These are phyloP conservation scores for Hycleus cichorii DNA, from an alignment of 1,140 invertebrate species.

Conservation along the genomic window DNA sequence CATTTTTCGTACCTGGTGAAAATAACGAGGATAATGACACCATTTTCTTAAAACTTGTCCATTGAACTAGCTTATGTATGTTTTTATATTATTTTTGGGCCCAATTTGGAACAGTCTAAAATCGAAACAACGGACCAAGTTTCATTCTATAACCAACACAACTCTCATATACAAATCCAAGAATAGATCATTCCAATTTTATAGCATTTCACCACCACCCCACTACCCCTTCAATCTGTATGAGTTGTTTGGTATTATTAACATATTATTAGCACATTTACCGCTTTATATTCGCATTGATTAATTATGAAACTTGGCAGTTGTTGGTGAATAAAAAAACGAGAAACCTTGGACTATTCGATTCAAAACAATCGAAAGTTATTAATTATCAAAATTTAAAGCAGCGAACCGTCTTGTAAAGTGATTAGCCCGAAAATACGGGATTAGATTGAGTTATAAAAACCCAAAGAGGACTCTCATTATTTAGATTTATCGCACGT, in stretches of 20 bases:
- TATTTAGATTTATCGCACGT: conserved; percentile 27
- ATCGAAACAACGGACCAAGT: conserved; percentile 9
- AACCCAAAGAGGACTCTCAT: conserved; percentile 9
- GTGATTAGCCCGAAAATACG: conserved; percentile 11
- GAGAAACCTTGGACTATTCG: too few species aligned
- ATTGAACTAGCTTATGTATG: conserved; percentile 3
- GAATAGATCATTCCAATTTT: conserved; percentile 1
- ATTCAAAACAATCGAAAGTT: too few species aligned
- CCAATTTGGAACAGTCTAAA: conserved; percentile 13
- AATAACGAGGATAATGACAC: conserved; percentile 15
- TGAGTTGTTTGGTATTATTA: too few species aligned
- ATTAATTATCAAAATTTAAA: too few species aligned
- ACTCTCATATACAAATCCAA: not conserved
- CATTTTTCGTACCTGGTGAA: conserved; percentile 4
- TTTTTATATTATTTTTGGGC: conserved; percentile 11
- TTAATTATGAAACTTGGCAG: too few species aligned
- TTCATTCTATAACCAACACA: too few species aligned
- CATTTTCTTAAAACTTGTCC: conserved; percentile 15
- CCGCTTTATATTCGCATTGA: too few species aligned
- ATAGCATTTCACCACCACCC: too few species aligned
- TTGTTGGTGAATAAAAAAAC: too few species aligned
- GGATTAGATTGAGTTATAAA: conserved; percentile 21
- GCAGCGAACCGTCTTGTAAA: conserved; percentile 11
- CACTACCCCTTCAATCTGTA: too few species aligned
- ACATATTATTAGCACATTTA: too few species aligned